phyloP scores from a whole-genome alignment of 1,140 invertebrate species.

The Drosophila willistoni region DNA sequence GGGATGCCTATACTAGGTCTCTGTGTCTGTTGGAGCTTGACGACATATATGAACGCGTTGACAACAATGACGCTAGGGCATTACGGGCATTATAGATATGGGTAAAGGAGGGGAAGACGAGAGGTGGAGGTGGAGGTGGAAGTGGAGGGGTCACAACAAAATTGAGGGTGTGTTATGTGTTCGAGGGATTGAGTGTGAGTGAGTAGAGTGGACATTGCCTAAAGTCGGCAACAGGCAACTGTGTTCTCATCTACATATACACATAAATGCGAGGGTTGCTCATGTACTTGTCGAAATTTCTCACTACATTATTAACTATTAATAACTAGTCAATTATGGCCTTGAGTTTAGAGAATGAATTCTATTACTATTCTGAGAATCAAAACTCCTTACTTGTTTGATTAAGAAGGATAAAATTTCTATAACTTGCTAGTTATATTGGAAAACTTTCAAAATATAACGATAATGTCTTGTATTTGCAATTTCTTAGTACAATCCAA shows the following conservation, averaged over 20 bases:
- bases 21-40: constrained; percentile 73
- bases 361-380: no score
- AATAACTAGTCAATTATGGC: no score
- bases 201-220: constrained; percentile 41
- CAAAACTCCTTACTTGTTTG: no score
- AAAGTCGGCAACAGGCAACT: constrained; percentile 61
- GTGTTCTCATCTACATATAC: constrained; percentile 19
- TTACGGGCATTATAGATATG: constrained; percentile 44
- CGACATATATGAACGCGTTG: constrained; percentile 48
- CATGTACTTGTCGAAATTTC: background rate
- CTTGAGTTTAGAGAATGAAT: no score
- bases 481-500: no score
- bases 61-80: constrained; percentile 55
- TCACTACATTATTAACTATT: no score
- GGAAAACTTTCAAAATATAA: no score
- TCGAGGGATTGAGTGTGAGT: background rate
- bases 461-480: no score
- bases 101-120: constrained; percentile 28
- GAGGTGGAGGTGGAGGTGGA: background rate
- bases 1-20: constrained; percentile 15
- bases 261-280: constrained; percentile 25
- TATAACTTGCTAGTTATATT: no score
- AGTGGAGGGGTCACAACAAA: background rate
- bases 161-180: constrained; percentile 15
- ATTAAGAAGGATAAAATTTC: no score